Conservation (phyloP, 2,113 vertebrate species). For the Regulus satrapa region DNA sequence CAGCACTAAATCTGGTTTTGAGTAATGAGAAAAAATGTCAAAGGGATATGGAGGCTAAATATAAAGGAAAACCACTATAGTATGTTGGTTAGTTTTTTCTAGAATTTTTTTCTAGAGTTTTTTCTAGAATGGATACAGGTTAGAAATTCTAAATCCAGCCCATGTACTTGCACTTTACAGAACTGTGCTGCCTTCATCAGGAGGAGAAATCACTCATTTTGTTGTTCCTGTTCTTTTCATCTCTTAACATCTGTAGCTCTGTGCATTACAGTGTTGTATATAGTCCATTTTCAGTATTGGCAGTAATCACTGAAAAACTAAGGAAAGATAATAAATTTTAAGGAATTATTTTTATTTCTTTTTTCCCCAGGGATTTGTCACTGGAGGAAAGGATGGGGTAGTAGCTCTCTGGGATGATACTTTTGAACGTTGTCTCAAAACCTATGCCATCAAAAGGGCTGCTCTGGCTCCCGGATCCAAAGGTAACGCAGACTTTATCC, state of each 20-base stretch:
- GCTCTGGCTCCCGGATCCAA: constrained; percentile 96
- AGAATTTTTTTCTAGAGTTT: no score
- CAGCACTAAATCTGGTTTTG: not conserved
- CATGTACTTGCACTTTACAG: not conserved
- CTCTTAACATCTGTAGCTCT: not conserved
- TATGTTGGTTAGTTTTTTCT: not conserved
- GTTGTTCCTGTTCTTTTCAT: not conserved
- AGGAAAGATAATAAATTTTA: not conserved
- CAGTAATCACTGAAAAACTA: not conserved
- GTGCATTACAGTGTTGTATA: not conserved
- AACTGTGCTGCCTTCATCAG: not conserved
- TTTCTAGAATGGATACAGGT: not conserved
- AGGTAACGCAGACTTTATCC: constrained; percentile 73
- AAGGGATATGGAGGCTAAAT: not conserved
- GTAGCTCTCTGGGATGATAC: constrained; percentile 97
- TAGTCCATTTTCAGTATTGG: not conserved
- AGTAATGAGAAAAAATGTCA: not conserved
- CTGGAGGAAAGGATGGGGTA: constrained; percentile 95
- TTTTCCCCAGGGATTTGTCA: constrained; percentile 87
- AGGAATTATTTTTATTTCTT: not conserved
- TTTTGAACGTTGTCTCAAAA: constrained; percentile 98
- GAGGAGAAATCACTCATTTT: not conserved
- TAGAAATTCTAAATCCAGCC: not conserved
- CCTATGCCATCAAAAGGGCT: constrained; percentile 94
- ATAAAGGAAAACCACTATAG: not conserved